Evolutionary conservation across 1,140 invertebrate species (phyloP).

Genomic region (Anastrepha obliqua): DNA sequence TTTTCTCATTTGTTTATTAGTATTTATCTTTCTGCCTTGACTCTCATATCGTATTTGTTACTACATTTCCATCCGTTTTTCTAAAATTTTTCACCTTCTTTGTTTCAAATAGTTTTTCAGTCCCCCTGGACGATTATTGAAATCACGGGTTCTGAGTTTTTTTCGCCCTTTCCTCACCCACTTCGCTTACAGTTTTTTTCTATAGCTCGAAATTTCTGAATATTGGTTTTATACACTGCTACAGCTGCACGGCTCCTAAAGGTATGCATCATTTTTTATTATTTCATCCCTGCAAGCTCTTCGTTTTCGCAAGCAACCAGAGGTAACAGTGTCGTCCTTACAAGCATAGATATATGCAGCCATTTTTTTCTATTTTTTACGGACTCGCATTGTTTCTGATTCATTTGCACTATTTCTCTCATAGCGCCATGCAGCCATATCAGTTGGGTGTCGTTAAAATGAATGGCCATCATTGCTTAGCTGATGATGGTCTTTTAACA

Average conservation of each 20-base stretch:
- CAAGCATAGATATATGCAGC: no score
- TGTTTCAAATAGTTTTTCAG: background rate
- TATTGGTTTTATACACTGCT: background rate
- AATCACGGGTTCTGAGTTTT: background rate
- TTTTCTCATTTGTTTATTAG: background rate
- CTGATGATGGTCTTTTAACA: conserved; percentile 29
- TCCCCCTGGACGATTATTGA: background rate
- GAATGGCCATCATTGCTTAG: conserved; percentile 24
- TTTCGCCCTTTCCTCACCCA: no score
- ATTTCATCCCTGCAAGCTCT: background rate
- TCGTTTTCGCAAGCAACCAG: background rate
- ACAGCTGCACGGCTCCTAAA: background rate
- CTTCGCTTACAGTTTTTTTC: no score
- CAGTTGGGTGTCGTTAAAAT: conserved; percentile 32
- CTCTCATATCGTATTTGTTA: background rate
- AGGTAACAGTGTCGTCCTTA: no score
- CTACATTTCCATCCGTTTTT: no score
- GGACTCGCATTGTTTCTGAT: background rate
- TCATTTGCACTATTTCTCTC: background rate
- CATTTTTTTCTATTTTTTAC: background rate
- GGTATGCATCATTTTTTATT: conserved; percentile 16
- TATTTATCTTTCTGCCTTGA: background rate
- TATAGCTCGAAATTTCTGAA: background rate
- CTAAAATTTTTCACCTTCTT: background rate
- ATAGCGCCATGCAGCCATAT: background rate